phyloP scores from a whole-genome alignment of 2,888 invertebrate species.

The Nudaria mundana region DNA sequence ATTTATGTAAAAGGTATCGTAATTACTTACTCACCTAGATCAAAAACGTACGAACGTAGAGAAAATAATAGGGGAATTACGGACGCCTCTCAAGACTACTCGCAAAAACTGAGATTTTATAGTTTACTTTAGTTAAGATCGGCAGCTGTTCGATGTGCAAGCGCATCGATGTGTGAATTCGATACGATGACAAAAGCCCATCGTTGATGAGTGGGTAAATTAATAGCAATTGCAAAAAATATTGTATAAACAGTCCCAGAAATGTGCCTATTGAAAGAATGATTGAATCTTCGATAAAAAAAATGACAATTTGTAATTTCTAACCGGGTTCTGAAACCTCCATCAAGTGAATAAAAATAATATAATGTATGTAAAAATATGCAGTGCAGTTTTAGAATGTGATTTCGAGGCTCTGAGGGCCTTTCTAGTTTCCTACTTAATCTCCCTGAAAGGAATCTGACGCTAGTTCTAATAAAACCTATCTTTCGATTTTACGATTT shows the following conservation, averaged over 20 bases:
- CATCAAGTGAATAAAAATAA: not conserved
- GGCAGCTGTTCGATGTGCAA: slow-evolving; percentile 60
- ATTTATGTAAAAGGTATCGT: too few species aligned
- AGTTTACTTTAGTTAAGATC: slow-evolving; percentile 52
- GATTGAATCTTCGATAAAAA: not conserved
- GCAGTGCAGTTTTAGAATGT: not conserved
- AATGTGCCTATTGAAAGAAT: slow-evolving; percentile 5
- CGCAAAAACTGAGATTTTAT: slow-evolving; percentile 53
- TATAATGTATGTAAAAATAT: not conserved
- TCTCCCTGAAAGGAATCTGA: too few species aligned
- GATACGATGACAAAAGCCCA: slow-evolving; percentile 59
- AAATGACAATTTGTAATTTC: not conserved
- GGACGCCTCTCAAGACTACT: slow-evolving; percentile 26
- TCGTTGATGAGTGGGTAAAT: slow-evolving; percentile 68
- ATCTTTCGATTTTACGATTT: too few species aligned
- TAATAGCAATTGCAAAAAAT: slow-evolving; percentile 39
- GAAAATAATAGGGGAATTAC: slow-evolving; percentile 21
- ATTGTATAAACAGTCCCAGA: slow-evolving; percentile 17
- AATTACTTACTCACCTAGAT: too few species aligned
- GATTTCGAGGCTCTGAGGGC: too few species aligned
- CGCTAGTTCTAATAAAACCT: too few species aligned
- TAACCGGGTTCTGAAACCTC: not conserved
- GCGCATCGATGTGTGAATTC: slow-evolving; percentile 61
- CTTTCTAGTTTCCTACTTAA: too few species aligned
- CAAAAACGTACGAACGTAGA: too few species aligned